A percentile compares a stretch with the other conserved stretches of the same genome.
phyloP scores from a whole-genome alignment of 2,888 invertebrate genomes.

The Orchesellides sinensis region DNA sequence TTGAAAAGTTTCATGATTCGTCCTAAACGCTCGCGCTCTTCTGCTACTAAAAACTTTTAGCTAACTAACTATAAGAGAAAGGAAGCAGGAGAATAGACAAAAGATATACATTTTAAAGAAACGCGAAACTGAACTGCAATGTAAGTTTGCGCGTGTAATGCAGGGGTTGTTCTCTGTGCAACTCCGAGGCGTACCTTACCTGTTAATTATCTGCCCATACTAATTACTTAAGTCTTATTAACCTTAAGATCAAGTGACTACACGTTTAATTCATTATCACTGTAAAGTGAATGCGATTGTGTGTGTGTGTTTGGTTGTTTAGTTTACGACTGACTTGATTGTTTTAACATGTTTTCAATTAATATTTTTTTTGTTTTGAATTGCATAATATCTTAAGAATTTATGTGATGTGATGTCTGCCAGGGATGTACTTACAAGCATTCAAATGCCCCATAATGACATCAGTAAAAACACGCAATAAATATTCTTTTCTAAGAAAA shows the following conservation, averaged over 20 bases:
- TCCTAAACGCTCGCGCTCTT: too few species aligned
- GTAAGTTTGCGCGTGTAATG: background rate
- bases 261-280: background rate
- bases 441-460: background rate
- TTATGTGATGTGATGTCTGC: background rate
- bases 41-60: background rate
- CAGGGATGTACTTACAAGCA: too few species aligned
- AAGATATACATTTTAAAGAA: background rate
- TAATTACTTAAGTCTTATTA: constrained; percentile 22
- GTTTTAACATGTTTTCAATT: constrained; percentile 33
- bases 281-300: background rate
- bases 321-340: constrained; percentile 11
- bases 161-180: too few species aligned
- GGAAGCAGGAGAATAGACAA: background rate
- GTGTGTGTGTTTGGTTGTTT: background rate
- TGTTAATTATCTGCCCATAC: constrained; percentile 16
- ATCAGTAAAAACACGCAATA: constrained; percentile 10
- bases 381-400: background rate
- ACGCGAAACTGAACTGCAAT: background rate
- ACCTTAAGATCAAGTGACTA: constrained; percentile 28
- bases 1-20: too few species aligned
- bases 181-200: too few species aligned
- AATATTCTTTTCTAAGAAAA: background rate
- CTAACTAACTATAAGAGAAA: background rate
- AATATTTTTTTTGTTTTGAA: background rate